Evolutionary conservation across 2,888 invertebrate genomes (phyloP), one percentile per base, ranked within the genome.

Genomic region (Acleris emargana): DNA sequence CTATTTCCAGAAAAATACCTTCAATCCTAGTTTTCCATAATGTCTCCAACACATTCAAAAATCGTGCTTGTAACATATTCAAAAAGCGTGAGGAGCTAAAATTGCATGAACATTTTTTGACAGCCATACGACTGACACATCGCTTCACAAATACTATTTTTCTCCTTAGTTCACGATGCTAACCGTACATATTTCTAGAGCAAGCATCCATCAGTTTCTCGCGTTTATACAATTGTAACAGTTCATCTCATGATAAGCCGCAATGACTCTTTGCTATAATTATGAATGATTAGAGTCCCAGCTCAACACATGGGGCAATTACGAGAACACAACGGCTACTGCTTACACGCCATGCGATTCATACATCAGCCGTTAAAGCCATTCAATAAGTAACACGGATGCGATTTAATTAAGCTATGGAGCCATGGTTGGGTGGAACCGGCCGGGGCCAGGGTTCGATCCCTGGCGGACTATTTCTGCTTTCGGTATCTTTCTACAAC

Each of bases 211-310:
- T 87, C 82, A 86, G 86, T 84, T 82, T 84, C 85, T 82, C 82
- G 79, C 76, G 76, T 88, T 86, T 85, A 76, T 85, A 80, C 81
- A 80, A 84, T 78, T 85, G 89, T 89, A 91, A 91, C 92, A 88
- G 91, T 91, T 91, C 86, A 88, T 92, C 88, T 89, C 92, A 91
- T 91, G 92, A 87, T 88, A 84, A 88, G 84, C 84, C 75, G 87
- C 91, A 91, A 91, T 91, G 91, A 91, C 86, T 90, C 83, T 86
- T 77, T 64, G 71, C 85, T 86, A 81, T 91, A 91, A 91, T 91
- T 91, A 91, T 88, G 88, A 84, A 87, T 88, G 90, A 91, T 91
- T 91, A 89, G 85, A 86, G 87, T 13, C 13, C 38, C 38, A 38
- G 38, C 87, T 89, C 88, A 89, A 86, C 90, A 91, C 90, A 89